Conservation (phyloP, 2,888 invertebrate genomes). For the Drosophila yooni region DNA sequence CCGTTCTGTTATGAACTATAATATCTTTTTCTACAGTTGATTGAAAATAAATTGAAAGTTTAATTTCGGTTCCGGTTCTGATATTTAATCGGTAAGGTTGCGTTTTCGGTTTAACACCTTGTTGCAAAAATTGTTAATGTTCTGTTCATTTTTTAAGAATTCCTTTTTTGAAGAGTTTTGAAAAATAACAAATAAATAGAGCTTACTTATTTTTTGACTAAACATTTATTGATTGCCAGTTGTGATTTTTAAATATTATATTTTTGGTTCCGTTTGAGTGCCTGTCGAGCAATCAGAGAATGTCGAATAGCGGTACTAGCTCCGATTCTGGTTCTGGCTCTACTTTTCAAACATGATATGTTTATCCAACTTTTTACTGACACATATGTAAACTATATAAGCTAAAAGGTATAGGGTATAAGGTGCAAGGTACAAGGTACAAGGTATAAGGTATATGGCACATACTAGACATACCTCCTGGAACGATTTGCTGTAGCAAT, state of each 20-base stretch:
- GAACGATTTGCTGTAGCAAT: slow-evolving; percentile 84
- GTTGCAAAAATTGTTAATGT: background rate
- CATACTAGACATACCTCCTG: slow-evolving; percentile 80
- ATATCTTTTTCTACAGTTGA: too few relatives aligned
- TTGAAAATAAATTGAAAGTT: too few relatives aligned
- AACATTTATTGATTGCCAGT: background rate
- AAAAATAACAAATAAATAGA: too few relatives aligned
- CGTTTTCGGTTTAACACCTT: background rate
- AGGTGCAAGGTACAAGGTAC: too few relatives aligned
- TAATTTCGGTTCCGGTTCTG: too few relatives aligned
- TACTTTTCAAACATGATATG: background rate
- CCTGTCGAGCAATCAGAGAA: background rate
- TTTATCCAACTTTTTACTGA: background rate
- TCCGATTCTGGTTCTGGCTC: too few relatives aligned
- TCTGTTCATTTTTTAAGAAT: background rate
- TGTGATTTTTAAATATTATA: background rate
- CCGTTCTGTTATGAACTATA: background rate
- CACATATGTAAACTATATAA: too few relatives aligned
- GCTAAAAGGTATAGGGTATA: too few relatives aligned
- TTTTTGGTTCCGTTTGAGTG: background rate
- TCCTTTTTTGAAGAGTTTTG: background rate
- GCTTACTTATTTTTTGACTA: background rate
- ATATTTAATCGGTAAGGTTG: background rate
- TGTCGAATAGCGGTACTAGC: background rate
- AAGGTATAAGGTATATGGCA: background rate